phyloP scores from a whole-genome alignment of 1,140 invertebrate genomes.

The Tetranychus cinnabarinus region DNA sequence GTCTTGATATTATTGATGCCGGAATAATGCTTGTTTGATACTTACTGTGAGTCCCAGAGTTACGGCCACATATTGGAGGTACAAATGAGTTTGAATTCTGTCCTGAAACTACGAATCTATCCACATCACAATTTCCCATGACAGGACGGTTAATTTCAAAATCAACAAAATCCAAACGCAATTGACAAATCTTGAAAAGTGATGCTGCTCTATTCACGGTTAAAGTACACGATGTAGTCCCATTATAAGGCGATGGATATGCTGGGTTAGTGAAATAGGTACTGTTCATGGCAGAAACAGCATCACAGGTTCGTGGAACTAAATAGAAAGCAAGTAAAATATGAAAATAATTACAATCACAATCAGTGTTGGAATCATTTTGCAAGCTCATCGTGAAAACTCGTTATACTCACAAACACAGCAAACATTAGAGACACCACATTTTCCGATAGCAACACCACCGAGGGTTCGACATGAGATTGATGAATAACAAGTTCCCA shows the following conservation, averaged over 20 bases:
- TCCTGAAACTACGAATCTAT: constrained; percentile 41
- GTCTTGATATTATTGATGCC: no score
- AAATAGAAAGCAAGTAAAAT: background rate
- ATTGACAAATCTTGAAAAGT: constrained; percentile 41
- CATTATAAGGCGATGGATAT: constrained; percentile 9
- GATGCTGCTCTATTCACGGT: constrained; percentile 29
- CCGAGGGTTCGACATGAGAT: constrained; percentile 10
- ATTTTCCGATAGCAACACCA: constrained; percentile 14
- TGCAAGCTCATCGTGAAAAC: background rate
- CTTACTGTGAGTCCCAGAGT: constrained; percentile 40
- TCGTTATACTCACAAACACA: constrained; percentile 14
- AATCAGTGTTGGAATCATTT: background rate
- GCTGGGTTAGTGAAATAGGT: constrained; percentile 14
- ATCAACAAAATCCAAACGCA: constrained; percentile 49
- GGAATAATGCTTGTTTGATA: background rate
- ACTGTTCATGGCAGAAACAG: constrained; percentile 4
- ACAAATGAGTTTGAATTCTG: constrained; percentile 37
- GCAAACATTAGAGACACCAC: constrained; percentile 11
- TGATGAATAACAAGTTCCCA: constrained; percentile 13
- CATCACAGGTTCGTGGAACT: constrained; percentile 11
- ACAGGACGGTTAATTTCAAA: constrained; percentile 29
- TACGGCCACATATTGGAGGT: constrained; percentile 49
- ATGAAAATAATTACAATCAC: background rate
- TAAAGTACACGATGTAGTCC: constrained; percentile 30
- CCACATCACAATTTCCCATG: constrained; percentile 40